Evolutionary conservation across 2,888 invertebrate species (phyloP), one percentile per base, ranked within the genome.

Genomic region (Zaprionus obscuricornis): DNA sequence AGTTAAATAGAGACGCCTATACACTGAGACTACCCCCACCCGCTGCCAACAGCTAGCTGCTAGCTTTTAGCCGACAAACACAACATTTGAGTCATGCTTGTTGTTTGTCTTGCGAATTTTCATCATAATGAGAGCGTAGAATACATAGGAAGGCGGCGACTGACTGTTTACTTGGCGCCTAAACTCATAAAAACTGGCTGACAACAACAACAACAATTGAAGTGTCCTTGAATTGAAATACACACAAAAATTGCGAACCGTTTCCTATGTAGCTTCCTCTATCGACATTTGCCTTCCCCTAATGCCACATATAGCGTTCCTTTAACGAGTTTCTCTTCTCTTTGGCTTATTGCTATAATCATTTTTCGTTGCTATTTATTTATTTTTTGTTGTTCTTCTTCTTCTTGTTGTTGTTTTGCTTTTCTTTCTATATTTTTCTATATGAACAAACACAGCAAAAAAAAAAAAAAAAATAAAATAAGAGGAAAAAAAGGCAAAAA

Each of bases 61-160:
- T n/a, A n/a, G n/a, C n/a, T n/a, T n/a, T n/a, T n/a, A n/a, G n/a
- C n/a, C n/a, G n/a, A n/a, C n/a, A n/a, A n/a, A n/a, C n/a, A n/a
- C n/a, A n/a, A 26, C 26, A 17, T 43, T 45, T 63, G 59, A 59
- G 51, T 65, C 63, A 57, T 24, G 5, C 24, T 6, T 6, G 8
- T 50, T 56, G 63, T 47, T 65, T 51, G 20, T 43, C 63, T 43
- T 37, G n/a, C n/a, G 20, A 51, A 43, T 51, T 63, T 51, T 33
- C 47, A n/a, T n/a, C n/a, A 50, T 49, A 60, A 60, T 31, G 43
- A 29, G 42, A 42, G 39, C 11, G 14, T 33, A 14, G 14, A 13
- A 14, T 33, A 14, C 14, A 11, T 27, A 39, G 39, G n/a, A n/a
- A n/a, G n/a, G n/a, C n/a, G n/a, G n/a, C n/a, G n/a, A n/a, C n/a